A percentile compares a stretch with the other conserved stretches of the same genome.
These are phyloP conservation scores for Arenaria interpres DNA, from an alignment of 2,113 vertebrate species.

Conservation along the genomic window DNA sequence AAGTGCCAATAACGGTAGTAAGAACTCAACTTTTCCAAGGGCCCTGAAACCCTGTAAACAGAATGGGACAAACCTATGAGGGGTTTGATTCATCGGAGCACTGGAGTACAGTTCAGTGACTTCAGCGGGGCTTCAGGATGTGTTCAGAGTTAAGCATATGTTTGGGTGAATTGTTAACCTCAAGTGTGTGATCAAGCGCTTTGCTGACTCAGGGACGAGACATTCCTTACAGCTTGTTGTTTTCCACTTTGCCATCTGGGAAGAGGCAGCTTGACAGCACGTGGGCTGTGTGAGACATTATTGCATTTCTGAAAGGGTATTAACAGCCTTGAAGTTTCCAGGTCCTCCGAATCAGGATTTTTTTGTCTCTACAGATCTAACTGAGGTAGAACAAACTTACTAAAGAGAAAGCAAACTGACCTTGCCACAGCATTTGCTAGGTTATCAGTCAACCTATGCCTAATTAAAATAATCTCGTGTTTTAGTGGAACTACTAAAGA, in stretches of 20 bases:
- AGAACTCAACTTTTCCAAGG: background rate
- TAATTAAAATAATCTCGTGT: background rate
- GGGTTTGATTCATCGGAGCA: background rate
- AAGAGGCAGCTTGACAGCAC: conserved; percentile 44
- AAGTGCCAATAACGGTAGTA: background rate
- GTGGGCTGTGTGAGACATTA: conserved; percentile 54
- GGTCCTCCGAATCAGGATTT: background rate
- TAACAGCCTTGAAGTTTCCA: conserved; percentile 12
- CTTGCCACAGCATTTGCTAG: background rate
- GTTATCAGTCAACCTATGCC: background rate
- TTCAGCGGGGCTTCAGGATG: background rate
- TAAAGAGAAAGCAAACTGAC: background rate
- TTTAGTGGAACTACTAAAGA: background rate
- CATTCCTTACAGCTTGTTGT: conserved; percentile 43
- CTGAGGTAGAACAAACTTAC: background rate
- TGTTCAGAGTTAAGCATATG: background rate
- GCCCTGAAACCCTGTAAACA: background rate
- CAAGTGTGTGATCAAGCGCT: background rate
- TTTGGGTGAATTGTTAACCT: conserved; percentile 37
- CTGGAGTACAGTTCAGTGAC: background rate
- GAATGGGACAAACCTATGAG: background rate
- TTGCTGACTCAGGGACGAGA: conserved; percentile 55
- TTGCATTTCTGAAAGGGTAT: background rate
- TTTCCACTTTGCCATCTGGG: conserved; percentile 61
- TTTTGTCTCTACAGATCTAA: background rate